Conservation (phyloP, 2,888 invertebrate genomes). For the Globia sparganii region DNA sequence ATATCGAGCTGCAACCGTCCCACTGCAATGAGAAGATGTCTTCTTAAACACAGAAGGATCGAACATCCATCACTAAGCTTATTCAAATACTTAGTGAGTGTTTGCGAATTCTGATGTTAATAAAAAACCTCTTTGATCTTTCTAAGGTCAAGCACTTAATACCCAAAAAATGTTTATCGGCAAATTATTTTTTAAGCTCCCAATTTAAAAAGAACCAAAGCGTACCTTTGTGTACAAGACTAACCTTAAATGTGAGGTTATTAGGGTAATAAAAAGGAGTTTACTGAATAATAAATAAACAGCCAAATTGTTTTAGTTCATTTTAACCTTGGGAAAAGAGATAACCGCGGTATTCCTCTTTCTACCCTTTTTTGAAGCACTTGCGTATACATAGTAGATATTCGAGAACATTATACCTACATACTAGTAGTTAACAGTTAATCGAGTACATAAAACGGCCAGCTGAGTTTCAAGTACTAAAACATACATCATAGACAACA, state of each 20-base stretch:
- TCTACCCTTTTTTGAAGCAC: conserved; percentile 20
- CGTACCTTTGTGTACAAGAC: conserved; percentile 47
- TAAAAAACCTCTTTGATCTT: not conserved
- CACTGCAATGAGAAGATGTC: not conserved
- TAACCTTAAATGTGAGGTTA: conserved; percentile 47
- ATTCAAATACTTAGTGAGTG: not conserved
- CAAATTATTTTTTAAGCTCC: conserved; percentile 34
- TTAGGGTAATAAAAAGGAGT: conserved; percentile 52
- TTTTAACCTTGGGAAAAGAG: conserved; percentile 40
- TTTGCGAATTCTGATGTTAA: not conserved
- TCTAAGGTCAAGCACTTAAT: conserved; percentile 5
- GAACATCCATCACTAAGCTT: not conserved
- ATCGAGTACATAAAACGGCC: not conserved
- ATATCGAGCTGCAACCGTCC: not conserved
- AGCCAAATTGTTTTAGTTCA: conserved; percentile 51
- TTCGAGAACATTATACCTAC: conserved; percentile 1
- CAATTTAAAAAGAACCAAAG: conserved; percentile 42
- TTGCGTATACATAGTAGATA: not conserved
- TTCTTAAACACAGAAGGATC: not conserved
- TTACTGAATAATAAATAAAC: conserved; percentile 56
- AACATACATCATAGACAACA: not conserved
- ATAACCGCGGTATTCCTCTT: conserved; percentile 31
- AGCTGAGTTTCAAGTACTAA: not conserved
- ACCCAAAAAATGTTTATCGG: conserved; percentile 15
- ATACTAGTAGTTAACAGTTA: not conserved